Percentiles rank a stretch among this genome's conserved stretches.
Conservation (phyloP, 37 sponge, comb jelly and placozoan genomes). For the Amphimedon queenslandica region DNA sequence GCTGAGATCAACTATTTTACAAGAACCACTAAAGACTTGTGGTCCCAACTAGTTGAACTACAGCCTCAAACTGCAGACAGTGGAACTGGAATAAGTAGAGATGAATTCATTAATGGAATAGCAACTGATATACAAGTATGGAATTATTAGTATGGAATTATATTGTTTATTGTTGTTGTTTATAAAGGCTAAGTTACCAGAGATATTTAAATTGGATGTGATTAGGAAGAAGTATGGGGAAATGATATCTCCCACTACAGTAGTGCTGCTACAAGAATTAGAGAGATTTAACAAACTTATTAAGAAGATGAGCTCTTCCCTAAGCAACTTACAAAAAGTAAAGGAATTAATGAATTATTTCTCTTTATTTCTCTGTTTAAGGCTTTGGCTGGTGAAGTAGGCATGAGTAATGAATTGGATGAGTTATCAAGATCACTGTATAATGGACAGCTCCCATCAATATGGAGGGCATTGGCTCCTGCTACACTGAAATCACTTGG, state of each 20-base stretch:
- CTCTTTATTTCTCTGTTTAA: constrained; percentile 4
- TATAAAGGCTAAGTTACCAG: constrained; percentile 82
- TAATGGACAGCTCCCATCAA: constrained; percentile 95
- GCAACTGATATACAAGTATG: constrained; percentile 93
- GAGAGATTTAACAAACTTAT: constrained; percentile 97
- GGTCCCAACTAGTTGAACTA: constrained; percentile 92
- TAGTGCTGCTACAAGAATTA: constrained; percentile 97
- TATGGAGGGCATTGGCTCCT: constrained; percentile 92
- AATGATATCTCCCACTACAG: constrained; percentile 83
- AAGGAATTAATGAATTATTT: not conserved
- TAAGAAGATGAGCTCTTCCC: constrained; percentile 82
- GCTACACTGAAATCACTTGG: constrained; percentile 96
- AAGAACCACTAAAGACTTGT: constrained; percentile 88
- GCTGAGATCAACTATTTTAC: constrained; percentile 99
- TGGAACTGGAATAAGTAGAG: constrained; percentile 85
- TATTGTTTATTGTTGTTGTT: not conserved
- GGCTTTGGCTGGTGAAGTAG: constrained; percentile 98
- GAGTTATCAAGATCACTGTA: constrained; percentile 91
- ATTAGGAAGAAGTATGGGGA: constrained; percentile 87
- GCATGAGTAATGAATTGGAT: constrained; percentile 98
- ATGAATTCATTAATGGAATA: constrained; percentile 90
- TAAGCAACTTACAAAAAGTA: constrained; percentile 87
- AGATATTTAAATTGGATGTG: constrained; percentile 78
- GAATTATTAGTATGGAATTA: not conserved
- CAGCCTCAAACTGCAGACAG: constrained; percentile 95